A percentile compares a stretch with the other conserved stretches of the same genome.
Evolutionary conservation across 2,888 invertebrate species (phyloP).

Genomic region (Sphaerophoria rueppellii): DNA sequence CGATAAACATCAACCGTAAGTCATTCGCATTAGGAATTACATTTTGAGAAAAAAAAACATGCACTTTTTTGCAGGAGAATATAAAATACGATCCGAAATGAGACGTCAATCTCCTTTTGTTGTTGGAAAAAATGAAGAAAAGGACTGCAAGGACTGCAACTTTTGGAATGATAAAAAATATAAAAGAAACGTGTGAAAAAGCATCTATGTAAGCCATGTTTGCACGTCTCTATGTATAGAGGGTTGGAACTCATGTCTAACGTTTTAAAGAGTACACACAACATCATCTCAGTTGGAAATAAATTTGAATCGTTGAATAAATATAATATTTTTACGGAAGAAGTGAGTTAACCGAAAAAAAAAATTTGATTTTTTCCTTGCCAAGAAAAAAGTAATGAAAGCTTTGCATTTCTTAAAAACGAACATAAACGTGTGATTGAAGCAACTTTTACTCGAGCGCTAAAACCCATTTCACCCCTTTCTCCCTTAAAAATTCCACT

Average conservation of each 20-base stretch:
- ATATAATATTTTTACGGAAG: not conserved
- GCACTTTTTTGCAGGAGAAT: slow-evolving; percentile 36
- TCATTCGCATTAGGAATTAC: slow-evolving; percentile 38
- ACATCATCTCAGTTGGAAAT: slow-evolving; percentile 31
- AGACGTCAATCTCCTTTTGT: slow-evolving; percentile 45
- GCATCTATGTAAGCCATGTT: slow-evolving; percentile 61
- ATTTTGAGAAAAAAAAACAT: slow-evolving; percentile 32
- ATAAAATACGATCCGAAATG: slow-evolving; percentile 37
- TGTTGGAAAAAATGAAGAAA: not conserved
- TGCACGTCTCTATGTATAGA: slow-evolving; percentile 29
- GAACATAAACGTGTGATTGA: too few species aligned
- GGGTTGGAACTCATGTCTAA: slow-evolving; percentile 45
- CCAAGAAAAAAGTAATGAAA: too few species aligned
- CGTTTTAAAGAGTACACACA: slow-evolving; percentile 22
- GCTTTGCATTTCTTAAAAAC: too few species aligned
- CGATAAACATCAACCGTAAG: slow-evolving; percentile 28
- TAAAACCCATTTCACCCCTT: not conserved
- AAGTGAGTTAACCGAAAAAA: not conserved
- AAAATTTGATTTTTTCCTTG: not conserved
- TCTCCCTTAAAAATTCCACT: slow-evolving; percentile 22
- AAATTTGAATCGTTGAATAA: slow-evolving; percentile 49
- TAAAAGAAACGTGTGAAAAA: slow-evolving; percentile 68
- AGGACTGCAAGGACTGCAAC: slow-evolving; percentile 14
- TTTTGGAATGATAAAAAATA: slow-evolving; percentile 27
- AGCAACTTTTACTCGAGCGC: not conserved